These are phyloP conservation scores for Heliothis subflexa DNA, from an alignment of 1,140 invertebrate genomes.

Conservation along the genomic window DNA sequence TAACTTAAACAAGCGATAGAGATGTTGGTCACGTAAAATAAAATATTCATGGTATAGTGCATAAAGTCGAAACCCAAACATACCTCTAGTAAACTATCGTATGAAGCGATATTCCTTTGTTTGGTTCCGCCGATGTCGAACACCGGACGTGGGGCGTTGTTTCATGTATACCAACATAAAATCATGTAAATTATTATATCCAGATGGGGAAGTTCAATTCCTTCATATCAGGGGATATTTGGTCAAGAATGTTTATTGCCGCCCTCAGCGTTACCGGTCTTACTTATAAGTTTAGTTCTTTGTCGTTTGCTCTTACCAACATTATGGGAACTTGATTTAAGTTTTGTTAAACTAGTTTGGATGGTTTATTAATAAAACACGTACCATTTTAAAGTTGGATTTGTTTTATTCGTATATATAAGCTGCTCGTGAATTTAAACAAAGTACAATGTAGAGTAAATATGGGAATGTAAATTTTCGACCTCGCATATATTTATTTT, in stretches of 20 bases:
- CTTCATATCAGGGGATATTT: slow-evolving; percentile 42
- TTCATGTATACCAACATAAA: slow-evolving; percentile 34
- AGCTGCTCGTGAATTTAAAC: too few relatives aligned
- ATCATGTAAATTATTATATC: slow-evolving; percentile 49
- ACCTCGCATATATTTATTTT: neutral
- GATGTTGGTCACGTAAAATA: slow-evolving; percentile 48
- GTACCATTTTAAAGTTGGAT: too few relatives aligned
- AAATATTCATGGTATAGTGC: slow-evolving; percentile 47
- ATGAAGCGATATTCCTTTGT: slow-evolving; percentile 46
- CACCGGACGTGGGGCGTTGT: slow-evolving; percentile 29
- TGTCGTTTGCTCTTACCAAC: slow-evolving; percentile 6
- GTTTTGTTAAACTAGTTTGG: slow-evolving; percentile 4
- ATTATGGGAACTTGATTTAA: slow-evolving; percentile 8
- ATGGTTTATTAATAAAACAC: neutral
- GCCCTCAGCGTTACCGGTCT: slow-evolving; percentile 21
- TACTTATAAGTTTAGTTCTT: slow-evolving; percentile 27
- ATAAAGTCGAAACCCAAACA: slow-evolving; percentile 47
- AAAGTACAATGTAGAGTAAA: too few relatives aligned
- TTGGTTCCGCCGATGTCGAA: slow-evolving; percentile 33
- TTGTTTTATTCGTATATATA: too few relatives aligned
- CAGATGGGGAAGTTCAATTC: slow-evolving; percentile 39
- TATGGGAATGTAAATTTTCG: too few relatives aligned
- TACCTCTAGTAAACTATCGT: slow-evolving; percentile 45
- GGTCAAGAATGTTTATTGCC: slow-evolving; percentile 29
- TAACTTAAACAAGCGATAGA: slow-evolving; percentile 38